Base-by-base conservation (phyloP, 2,113 vertebrate species). In the Seriola aureovittata region DNA sequence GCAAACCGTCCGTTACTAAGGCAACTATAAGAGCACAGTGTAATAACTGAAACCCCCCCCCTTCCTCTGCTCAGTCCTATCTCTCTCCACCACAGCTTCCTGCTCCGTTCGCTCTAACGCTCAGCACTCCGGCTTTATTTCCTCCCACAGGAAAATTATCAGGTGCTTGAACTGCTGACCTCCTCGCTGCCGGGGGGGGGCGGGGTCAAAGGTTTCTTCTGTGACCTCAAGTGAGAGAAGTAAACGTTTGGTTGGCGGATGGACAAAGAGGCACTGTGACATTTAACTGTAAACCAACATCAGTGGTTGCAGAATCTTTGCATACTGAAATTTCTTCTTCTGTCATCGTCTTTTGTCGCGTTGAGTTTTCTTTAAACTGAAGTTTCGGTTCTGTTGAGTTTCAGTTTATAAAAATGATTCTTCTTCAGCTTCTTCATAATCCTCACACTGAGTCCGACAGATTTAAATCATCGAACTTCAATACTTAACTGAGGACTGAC, bases 51-150 rank as follows among this genome's bases (percentile, higher is more conserved):
- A 29, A 29, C 52, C 71, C 52, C 71, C 48, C 71, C 11, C 8
- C 38, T 7, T 32, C 23, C 4, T 71, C 29, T 17, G 0, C 2
- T 80, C 55, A 6, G 1, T 4, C 25, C 1, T 23, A 72, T 80
- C 78, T 65, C 3, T 2, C n/a, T 66, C 10, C 19, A 14, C 21
- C 85, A 77, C 68, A 19, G 44, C 79, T 82, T 81, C 82, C 78
- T 82, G 8, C 55, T 67, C 25, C 0, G 46, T 14, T 69, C 42
- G 21, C 34, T 55, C 38, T 48, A 19, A 50, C 16, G 8, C 48
- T 50, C 6, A 1, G n/a, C 6, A 8, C 54, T 57, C 54, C 2
- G n/a, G 54, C 11, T n/a, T 11, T 0, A 44, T 25, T 84, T 81
- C 73, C 69, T 69, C 59, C 21, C 50, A 3, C 32, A 21, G 50